Evolutionary conservation across 2,888 invertebrate genomes (phyloP), one percentile per base, ranked within the genome.

Genomic region (Archips crataeganus): DNA sequence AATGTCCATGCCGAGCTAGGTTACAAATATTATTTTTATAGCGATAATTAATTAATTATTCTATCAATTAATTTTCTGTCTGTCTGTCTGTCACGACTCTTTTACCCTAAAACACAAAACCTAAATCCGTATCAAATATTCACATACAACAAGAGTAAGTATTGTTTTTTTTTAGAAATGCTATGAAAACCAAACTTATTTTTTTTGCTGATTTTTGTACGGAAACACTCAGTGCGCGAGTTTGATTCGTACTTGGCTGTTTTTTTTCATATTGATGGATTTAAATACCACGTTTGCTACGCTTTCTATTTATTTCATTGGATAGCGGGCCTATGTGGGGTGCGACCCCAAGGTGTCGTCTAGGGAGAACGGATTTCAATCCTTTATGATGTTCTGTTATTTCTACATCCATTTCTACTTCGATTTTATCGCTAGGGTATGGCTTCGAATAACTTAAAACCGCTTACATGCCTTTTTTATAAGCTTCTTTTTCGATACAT

Each of bases 311-410:
- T 51, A 42, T 70, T 64, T 64, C 63, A 54, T 45, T 57, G 34
- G 57, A 57, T 57, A 59, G 60, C 23, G n/a, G 60, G 64, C 54
- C 64, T 57, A 57, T 6, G 54, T 64, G 15, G 74, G 74, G 74
- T 61, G 65, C 74, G 65, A 51, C 74, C 74, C 73, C 74, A 65
- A 60, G 69, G 51, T 64, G 74, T 49, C 62, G 51, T 61, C 69
- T 61, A 61, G 69, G 64, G 69, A 70, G 64, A 69, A 64, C 69
- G 69, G 74, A 74, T 74, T 74, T 74, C 74, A 74, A 74, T 74
- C 74, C 74, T 69, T 74, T 74, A 70, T 60, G 65, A 65, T 60
- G 69, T 74, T 49, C 59, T 68, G 74, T 74, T 70, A 74, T 74
- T 74, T 69, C 69, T 60, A 70, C 69, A 70, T 70, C 60, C 69